Conservation (phyloP, 2,888 invertebrate genomes). For the Synergus umbraculus region DNA sequence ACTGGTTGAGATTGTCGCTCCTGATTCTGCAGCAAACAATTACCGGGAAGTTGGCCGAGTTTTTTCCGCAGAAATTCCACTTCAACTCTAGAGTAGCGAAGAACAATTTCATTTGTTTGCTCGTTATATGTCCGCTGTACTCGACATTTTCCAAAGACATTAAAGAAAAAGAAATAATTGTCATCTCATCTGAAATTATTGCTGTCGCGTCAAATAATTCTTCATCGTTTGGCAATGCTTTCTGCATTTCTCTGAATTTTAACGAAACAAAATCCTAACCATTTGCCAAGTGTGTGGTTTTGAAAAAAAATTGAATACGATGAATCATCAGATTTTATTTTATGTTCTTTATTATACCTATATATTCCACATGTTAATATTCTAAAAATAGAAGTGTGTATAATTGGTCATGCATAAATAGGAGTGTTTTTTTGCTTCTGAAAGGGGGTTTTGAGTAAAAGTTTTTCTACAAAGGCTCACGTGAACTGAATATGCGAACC, state of each 20-base stretch:
- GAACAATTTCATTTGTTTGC: slow-evolving; percentile 41
- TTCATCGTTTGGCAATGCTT: slow-evolving; percentile 20
- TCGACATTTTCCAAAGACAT: slow-evolving; percentile 36
- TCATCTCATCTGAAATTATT: slow-evolving; percentile 30
- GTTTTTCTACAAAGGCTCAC: neutral
- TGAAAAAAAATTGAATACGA: neutral
- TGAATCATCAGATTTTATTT: neutral
- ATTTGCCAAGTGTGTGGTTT: slow-evolving; percentile 8
- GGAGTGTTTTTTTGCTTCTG: neutral
- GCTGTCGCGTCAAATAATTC: slow-evolving; percentile 25
- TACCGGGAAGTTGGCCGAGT: slow-evolving; percentile 47
- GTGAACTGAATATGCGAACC: neutral
- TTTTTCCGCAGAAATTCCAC: slow-evolving; percentile 39
- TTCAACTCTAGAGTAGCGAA: slow-evolving; percentile 19
- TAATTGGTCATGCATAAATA: no score
- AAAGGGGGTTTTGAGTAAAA: neutral
- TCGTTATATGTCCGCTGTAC: slow-evolving; percentile 35
- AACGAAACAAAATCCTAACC: neutral
- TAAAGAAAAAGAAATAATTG: slow-evolving; percentile 32
- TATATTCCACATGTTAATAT: neutral
- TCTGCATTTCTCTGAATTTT: slow-evolving; percentile 19
- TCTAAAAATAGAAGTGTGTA: no score
- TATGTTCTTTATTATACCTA: neutral
- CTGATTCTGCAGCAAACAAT: slow-evolving; percentile 49
- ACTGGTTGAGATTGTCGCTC: slow-evolving; percentile 39